Conservation (phyloP, 1,140 invertebrate genomes). For the Hyposmocoma kahamanoa region DNA sequence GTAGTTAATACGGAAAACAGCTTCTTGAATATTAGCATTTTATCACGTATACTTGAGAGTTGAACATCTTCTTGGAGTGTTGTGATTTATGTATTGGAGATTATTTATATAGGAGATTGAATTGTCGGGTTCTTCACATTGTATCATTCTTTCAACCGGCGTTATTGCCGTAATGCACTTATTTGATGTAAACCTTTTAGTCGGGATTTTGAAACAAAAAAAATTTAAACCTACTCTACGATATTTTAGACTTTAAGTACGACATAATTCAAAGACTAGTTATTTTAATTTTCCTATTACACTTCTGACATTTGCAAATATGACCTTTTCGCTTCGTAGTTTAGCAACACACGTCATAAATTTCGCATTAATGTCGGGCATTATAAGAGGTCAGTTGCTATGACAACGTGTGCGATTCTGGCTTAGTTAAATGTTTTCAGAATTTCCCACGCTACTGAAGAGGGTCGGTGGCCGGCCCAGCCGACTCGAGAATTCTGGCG, state of each 20-base stretch:
- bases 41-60: too few species aligned
- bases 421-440: slow-evolving; percentile 20
- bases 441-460: slow-evolving; percentile 10
- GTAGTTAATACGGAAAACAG: slow-evolving; percentile 19
- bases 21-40: too few species aligned
- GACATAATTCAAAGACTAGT: background rate
- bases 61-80: too few species aligned
- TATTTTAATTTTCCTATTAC: background rate
- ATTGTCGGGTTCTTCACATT: too few species aligned
- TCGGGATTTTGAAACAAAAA: too few species aligned
- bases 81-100: too few species aligned
- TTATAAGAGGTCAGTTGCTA: slow-evolving; percentile 14
- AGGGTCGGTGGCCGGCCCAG: slow-evolving; percentile 15
- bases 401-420: slow-evolving; percentile 11
- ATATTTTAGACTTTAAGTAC: background rate
- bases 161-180: too few species aligned
- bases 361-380: slow-evolving; percentile 13
- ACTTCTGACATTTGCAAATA: background rate
- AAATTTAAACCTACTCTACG: background rate
- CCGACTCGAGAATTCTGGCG: slow-evolving; percentile 15
- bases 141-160: too few species aligned
- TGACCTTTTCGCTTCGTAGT: background rate
- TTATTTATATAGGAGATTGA: too few species aligned
- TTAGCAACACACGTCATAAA: background rate
- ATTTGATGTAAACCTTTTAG: too few species aligned